Base-by-base conservation (phyloP, 1,140 invertebrate genomes). In the Palaemon carinicauda region DNA sequence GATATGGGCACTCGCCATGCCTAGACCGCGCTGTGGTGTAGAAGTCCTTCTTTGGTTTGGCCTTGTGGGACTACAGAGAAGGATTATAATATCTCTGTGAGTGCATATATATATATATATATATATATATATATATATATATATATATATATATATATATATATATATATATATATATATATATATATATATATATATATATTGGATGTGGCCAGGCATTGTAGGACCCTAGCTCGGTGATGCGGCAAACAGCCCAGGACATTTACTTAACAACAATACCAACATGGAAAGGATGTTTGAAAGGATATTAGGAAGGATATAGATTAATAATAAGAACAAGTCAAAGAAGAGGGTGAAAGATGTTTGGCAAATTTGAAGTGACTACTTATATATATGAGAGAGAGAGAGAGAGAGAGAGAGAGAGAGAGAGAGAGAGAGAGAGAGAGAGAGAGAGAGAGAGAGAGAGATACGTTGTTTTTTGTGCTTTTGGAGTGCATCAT, bases 41-140 rank as follows among this genome's bases (percentile, higher is more conserved):
- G 41, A 41, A 41, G 41, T 0, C 3, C 3, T 3, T 4, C 9
- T 41, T 41, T 41, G 41, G 41, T 5, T 41, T 41, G 33, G 33
- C 3, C 9, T 41, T 41, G 41, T 41, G 41, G 41, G 41, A 12
- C 12, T 5, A 12, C 7, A 12, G 41, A 41, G 41, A 12, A 5
- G 41, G 41, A 12, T n/a, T n/a, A n/a, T 0, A 41, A 41, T 5
- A 12, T 41, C 12, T 41, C 41, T 12, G 41, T n/a, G n/a, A n/a
- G n/a, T n/a, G n/a, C n/a, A 75, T 75, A 50, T 50, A 75, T 75
- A 75, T 75, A 75, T 75, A 50, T 75, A 75, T 75, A 69, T 69
- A 69, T 69, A 69, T 69, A 69, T 69, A 69, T 12, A 21, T 69
- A 69, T 69, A 69, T 69, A 69, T 69, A 69, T 69, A 69, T 69